phyloP scores from a whole-genome alignment of 2,888 invertebrate species.

The Cephus pygmeus region DNA sequence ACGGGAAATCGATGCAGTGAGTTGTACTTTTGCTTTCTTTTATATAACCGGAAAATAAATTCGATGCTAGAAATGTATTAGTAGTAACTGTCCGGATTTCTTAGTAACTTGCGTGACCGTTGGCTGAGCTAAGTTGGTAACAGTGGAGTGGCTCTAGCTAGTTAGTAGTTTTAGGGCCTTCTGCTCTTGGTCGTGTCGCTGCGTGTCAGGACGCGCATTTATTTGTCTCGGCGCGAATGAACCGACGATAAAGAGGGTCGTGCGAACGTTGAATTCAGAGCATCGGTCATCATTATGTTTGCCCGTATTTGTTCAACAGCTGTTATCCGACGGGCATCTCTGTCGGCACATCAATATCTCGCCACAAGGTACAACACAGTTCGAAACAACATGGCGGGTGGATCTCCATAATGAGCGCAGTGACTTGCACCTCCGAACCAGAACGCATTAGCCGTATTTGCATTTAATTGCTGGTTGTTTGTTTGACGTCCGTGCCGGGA shows the following conservation, averaged over 20 bases:
- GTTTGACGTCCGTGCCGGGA: conserved; percentile 58
- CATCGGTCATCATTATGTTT: conserved; percentile 26
- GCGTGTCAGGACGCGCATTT: neutral
- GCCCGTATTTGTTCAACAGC: conserved; percentile 28
- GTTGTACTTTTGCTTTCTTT: neutral
- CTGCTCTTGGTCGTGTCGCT: neutral
- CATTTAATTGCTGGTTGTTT: conserved; percentile 65
- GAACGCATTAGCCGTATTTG: conserved; percentile 65
- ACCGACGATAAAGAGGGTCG: neutral
- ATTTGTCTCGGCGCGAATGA: neutral
- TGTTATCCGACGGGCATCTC: conserved; percentile 29
- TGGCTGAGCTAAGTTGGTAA: neutral
- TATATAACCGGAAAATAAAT: neutral
- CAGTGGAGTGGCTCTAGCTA: neutral
- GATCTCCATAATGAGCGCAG: conserved; percentile 59
- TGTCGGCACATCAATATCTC: conserved; percentile 47
- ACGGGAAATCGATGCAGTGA: neutral
- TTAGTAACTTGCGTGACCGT: neutral
- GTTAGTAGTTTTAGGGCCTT: neutral
- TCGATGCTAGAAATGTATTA: neutral
- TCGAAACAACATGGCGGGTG: conserved; percentile 57
- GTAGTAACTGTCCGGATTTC: neutral
- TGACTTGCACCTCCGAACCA: conserved; percentile 61
- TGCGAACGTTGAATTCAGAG: neutral
- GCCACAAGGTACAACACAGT: conserved; percentile 29